Evolutionary conservation across 2,888 invertebrate genomes (phyloP), one percentile per base, ranked within the genome.

Genomic region (Bugula neritina): DNA sequence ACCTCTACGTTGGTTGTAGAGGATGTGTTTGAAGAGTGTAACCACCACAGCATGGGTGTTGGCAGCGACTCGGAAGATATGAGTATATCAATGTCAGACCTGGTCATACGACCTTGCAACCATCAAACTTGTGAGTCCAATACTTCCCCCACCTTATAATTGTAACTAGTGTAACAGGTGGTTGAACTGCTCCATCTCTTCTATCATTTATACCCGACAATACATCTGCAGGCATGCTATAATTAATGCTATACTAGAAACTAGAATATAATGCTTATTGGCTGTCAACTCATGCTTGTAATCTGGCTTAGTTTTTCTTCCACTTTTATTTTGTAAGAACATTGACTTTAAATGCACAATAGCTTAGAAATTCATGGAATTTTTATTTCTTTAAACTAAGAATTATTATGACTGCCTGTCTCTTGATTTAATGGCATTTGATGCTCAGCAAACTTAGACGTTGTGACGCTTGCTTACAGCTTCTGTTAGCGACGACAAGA

Each of bases 1-100:
- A n/a, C n/a, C n/a, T n/a, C n/a, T n/a, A n/a, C n/a, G n/a, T n/a
- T 57, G 57, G 13, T 63, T 63, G 34, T 34, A 63, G 63, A 63
- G 27, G 63, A 63, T 34, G 63, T 63, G 31, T 63, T 63, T 31
- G 63, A 63, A 2, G 34, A 43, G 43, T 43, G 43, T 17, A 43
- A 43, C 17, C 43, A 63, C 31, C 21, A 57, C 25, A 5, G 13
- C 63, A 63, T 10, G 3, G 25, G 29, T 63, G 31, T 31, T 27
- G 31, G 63, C 63, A 63, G 63, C 31, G 63, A 34, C 5, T 63
- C 63, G 13, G 63, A 63, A 3, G 63, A 63, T 31, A n/a, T 63
- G 63, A 63, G 63, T 31, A 63, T 63, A n/a, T 31, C 25, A 13
- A 27, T 63, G 31, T 63, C 63, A 3, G 63, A 63, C 31, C 63